Evolutionary conservation across 2,888 invertebrate genomes (phyloP), one percentile per base, ranked within the genome.

Genomic region (Teinopalpus imperialis): DNA sequence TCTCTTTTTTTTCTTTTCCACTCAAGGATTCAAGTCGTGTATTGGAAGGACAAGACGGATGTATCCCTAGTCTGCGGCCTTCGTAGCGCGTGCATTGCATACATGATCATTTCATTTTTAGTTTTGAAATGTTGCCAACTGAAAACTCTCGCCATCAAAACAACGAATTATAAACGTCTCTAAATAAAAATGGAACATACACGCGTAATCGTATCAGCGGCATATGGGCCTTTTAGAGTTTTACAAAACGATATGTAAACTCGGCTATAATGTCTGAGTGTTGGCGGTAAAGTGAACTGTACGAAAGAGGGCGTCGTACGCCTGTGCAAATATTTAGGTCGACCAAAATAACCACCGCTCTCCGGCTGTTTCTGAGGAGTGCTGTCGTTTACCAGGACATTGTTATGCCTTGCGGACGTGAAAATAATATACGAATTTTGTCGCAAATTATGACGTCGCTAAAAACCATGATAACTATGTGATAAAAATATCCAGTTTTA

Each of bases 251-350:
- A 16, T 16, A 2, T 9, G 31, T 18, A 18, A 9, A 7, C 8
- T 18, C 30, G 9, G 1, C 13, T 9, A 32, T 32, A 18, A 32
- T 8, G 34, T 48, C 52, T 47, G 35, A 49, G 51, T 46, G 52
- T 8, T 54, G 51, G 52, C 52, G 51, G 56, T 59, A 57, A 61
- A 62, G 63, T 66, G 56, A 68, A 68, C 63, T 69, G 61, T 57
- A 57, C 43, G 54, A 54, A 55, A 36, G 52, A 53, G 51, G 56
- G 49, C 53, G 46, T 41, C 64, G 62, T 63, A 63, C 69, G 74
- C 66, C 59, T 64, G 73, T 72, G 66, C 68, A 67, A 76, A 79
- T 81, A 88, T 88, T 85, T 83, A 81, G 87, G 87, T 85, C 87
- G 85, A 70, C 75, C 60, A 59, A 88, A 87, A 87, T 87, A 88